A percentile compares a stretch with the other conserved stretches of the same genome.
phyloP scores from a whole-genome alignment of 2,888 invertebrate species.

The Eristalinus sepulchralis region DNA sequence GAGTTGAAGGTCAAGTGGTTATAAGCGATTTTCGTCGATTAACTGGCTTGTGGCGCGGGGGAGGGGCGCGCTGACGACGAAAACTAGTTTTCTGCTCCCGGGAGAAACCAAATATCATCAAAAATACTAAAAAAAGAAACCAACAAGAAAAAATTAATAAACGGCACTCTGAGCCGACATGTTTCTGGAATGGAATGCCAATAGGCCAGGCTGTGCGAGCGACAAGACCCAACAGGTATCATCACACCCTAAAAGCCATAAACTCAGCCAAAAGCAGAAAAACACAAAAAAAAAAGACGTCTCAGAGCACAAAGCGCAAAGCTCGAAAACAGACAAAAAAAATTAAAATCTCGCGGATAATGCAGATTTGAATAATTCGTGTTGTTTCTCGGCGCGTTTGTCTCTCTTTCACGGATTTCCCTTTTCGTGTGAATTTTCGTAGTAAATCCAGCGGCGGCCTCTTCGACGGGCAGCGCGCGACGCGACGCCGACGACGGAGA shows the following conservation, averaged over 20 bases:
- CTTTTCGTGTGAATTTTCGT: conserved; percentile 44
- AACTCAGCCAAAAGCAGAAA: neutral
- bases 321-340: neutral
- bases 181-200: conserved; percentile 17
- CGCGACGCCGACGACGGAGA: neutral
- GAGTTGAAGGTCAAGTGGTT: conserved; percentile 56
- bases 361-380: conserved; percentile 34
- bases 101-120: neutral
- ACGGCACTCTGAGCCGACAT: neutral
- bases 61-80: neutral
- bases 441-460: neutral
- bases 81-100: neutral
- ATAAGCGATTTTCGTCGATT: conserved; percentile 48
- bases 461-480: neutral
- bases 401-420: conserved; percentile 1
- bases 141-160: conserved; percentile 12
- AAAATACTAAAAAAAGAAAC: neutral
- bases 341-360: conserved; percentile 1
- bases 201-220: neutral
- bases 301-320: neutral
- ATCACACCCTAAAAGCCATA: conserved; percentile 42
- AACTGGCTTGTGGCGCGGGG: conserved; percentile 1
- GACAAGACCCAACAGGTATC: conserved; percentile 8
- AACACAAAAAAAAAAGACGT: neutral
- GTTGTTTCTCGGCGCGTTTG: neutral